Percentiles rank a stretch among this genome's conserved stretches.
Evolutionary conservation across 2,113 vertebrate genomes (phyloP).

Genomic region (Ageneiosus marmoratus): DNA sequence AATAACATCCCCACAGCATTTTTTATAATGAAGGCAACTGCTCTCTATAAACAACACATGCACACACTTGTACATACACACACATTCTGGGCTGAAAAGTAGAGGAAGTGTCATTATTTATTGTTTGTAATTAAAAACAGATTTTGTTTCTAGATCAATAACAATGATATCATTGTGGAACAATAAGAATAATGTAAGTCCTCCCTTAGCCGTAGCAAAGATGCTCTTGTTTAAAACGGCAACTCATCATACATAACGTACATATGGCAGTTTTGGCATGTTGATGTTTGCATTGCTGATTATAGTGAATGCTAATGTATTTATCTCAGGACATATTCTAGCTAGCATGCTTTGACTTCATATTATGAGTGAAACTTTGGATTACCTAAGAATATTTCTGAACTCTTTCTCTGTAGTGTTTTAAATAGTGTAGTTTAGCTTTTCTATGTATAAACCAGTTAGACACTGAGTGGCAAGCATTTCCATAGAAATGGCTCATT

Average conservation of each 20-base stretch:
- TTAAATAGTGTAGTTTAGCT: not conserved
- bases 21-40: conserved; percentile 3
- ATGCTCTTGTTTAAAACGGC: not conserved
- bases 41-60: not conserved
- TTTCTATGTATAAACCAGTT: not conserved
- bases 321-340: not conserved
- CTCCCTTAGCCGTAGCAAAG: not conserved
- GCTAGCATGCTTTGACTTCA: not conserved
- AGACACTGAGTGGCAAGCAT: not conserved
- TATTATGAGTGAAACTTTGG: not conserved
- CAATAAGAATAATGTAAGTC: not conserved
- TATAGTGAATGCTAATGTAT: not conserved
- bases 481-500: not conserved
- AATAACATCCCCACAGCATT: not conserved
- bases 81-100: not conserved
- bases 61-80: not conserved
- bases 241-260: not conserved
- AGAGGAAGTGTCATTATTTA: not conserved
- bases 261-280: not conserved
- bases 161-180: not conserved
- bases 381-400: not conserved
- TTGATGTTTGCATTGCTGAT: not conserved
- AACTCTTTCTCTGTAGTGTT: not conserved
- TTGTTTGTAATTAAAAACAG: not conserved
- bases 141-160: not conserved